Percentiles rank a stretch among this genome's conserved stretches.
phyloP scores from a whole-genome alignment of 2,888 invertebrate genomes.

The Argyresthia albistria region DNA sequence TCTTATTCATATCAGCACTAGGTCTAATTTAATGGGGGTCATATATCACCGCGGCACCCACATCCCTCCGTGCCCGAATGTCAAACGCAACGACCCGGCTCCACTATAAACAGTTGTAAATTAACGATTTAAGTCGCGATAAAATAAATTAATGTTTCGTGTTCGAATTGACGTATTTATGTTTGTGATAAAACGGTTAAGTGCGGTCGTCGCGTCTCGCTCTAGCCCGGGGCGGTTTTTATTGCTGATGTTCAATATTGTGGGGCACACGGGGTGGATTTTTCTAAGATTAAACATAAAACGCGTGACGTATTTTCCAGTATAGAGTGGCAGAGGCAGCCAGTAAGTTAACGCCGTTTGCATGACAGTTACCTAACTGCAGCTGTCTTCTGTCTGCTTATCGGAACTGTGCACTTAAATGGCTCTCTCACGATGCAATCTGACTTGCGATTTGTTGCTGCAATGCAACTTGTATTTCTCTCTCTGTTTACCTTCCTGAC shows the following conservation, averaged over 20 bases:
- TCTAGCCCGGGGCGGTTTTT: conserved; percentile 18
- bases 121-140: conserved; percentile 55
- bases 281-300: background rate
- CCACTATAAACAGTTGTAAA: conserved; percentile 59
- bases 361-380: no score
- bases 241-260: conserved; percentile 16
- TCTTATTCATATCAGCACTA: background rate
- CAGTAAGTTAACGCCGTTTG: no score
- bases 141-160: conserved; percentile 48
- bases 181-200: conserved; percentile 31
- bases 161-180: conserved; percentile 41
- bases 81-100: conserved; percentile 9
- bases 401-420: no score
- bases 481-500: no score
- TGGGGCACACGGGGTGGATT: conserved; percentile 16
- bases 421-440: no score
- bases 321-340: no score
- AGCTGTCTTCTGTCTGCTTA: no score
- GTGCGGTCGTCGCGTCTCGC: conserved; percentile 16
- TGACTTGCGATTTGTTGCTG: no score
- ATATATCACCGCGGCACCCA: background rate
- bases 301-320: no score
- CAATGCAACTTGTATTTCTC: no score
- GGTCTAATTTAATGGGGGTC: background rate
- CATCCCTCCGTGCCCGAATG: background rate